Base-by-base conservation (phyloP, 1,140 invertebrate genomes). In the Sesamia nonagrioides region DNA sequence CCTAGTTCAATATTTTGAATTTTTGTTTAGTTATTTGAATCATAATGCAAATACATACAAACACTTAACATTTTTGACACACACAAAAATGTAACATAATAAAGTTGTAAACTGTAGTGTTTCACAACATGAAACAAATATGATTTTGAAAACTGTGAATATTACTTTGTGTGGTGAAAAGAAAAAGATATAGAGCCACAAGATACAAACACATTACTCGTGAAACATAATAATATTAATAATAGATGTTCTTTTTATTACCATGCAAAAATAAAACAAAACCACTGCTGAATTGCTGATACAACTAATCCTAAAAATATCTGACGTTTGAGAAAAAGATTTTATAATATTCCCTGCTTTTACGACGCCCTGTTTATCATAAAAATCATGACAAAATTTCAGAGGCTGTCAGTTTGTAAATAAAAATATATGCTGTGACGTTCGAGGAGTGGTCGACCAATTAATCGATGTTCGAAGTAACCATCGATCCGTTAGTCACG, bases 401-500 rank as follows among this genome's bases (percentile, higher is more conserved):
- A 54, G 35, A 77, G 9, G 61, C 48, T 37, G 54, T 71, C 56
- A 15, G 13, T n/a, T 73, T 79, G 13, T 9, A 74, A 82, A 91
- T 93, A 92, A 89, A 89, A 92, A 91, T 89, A 89, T 85, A 68
- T 68, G 58, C 42, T 37, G 80, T 84, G 82, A 87, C 79, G 88
- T 91, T 93, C 92, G 90, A 91, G 87, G 84, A 81, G 71, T 18
- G 17, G 37, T 42, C 71, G 76, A 91, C 91, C 91, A 93, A 92
- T 88, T 86, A 86, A 91, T 88, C 81, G 85, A 72, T 80, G 83
- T 88, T 85, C 80, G 78, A 75, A 82, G 77, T 80, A 83, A 85
- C 78, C 81, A 85, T 89, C 83, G 82, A 88, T 86, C 78, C 79
- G 66, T 84, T 86, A 82, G 69, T 86, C 85, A 86, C 81, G 72